Base-by-base conservation (phyloP, 2,888 invertebrate genomes). In the Oxystoma pomonae region DNA sequence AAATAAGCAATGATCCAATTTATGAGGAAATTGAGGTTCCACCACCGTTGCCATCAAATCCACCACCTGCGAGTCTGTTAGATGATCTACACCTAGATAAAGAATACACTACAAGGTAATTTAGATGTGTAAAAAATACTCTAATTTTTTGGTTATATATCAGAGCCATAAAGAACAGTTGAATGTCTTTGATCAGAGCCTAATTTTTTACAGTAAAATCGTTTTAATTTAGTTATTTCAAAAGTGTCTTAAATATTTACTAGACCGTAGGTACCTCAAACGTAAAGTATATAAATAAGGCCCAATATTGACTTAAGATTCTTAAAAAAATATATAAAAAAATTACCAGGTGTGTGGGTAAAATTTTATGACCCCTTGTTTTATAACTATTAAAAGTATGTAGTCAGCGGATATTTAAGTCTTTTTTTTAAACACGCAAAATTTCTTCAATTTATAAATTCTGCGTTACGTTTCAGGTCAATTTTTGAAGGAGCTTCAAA, bases 401-500 rank as follows among this genome's bases (percentile, higher is more conserved):
- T n/a, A n/a, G n/a, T n/a, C n/a, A n/a, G n/a, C n/a, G n/a, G n/a
- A n/a, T n/a, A n/a, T n/a, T n/a, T 50, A 12, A 12, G 50, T 50
- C 50, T 12, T 12, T 12, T 60, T 35, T 18, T 58, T 16, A 17
- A 35, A 17, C 52, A 3, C 20, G 2, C 12, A 7, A 57, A 35
- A 22, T 20, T 57, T 21, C 53, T 19, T 18, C 2, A 20, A 22
- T 50, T 50, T 58, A 55, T 51, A 17, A 53, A 21, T 21, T 64
- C 17, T n/a, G 19, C 18, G 21, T 59, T 35, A 57, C 60, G 18
- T 74, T 75, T 55, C 63, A 80, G 80, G 68, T 89, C 89, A 57
- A 90, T 90, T 75, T 90, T 92, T 81, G 87, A 90, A 81, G 89
- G 92, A 59, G 91, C 91, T 64, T 92, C 93, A 16, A 94, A 94